Conservation (phyloP, 2,113 vertebrate genomes). For the Euleptes europaea region DNA sequence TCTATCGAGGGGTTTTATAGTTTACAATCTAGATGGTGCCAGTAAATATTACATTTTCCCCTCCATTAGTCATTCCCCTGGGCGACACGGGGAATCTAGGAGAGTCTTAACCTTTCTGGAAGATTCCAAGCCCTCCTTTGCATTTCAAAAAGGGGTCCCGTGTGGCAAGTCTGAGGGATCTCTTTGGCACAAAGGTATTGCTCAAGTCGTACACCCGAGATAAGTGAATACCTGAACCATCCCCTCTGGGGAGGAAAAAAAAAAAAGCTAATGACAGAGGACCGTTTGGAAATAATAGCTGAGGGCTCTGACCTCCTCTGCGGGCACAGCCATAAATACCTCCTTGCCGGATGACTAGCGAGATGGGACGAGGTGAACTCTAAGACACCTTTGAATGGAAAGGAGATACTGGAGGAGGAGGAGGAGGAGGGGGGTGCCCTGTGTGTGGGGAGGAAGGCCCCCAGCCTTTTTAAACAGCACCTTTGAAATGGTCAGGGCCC, state of each 20-base stretch:
- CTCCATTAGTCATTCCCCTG: slow-evolving; percentile 19
- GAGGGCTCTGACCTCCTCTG: slow-evolving; percentile 64
- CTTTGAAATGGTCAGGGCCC: neutral
- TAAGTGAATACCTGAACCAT: slow-evolving; percentile 69
- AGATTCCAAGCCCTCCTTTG: slow-evolving; percentile 56
- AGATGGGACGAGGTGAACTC: slow-evolving; percentile 57
- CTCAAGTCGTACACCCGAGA: slow-evolving; percentile 57
- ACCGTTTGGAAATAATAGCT: slow-evolving; percentile 54
- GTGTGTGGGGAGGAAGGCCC: neutral
- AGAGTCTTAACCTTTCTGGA: slow-evolving; percentile 59
- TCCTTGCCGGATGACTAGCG: slow-evolving; percentile 57
- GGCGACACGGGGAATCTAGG: slow-evolving; percentile 34
- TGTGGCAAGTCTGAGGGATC: slow-evolving; percentile 48
- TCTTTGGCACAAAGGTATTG: slow-evolving; percentile 50
- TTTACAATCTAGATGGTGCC: neutral
- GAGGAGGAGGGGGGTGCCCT: rapidly evolving
- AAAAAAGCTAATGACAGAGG: slow-evolving; percentile 65
- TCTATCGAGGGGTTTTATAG: no score
- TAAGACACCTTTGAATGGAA: slow-evolving; percentile 27
- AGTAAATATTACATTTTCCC: neutral
- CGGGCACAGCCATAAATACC: slow-evolving; percentile 64
- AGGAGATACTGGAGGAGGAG: neutral
- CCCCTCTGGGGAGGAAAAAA: slow-evolving; percentile 53
- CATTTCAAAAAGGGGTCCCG: slow-evolving; percentile 54
- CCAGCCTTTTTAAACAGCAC: neutral